A percentile compares a stretch with the other conserved stretches of the same genome.
These are phyloP conservation scores for Rhabditoides inermis DNA, from an alignment of 2,888 invertebrate species.

Conservation along the genomic window DNA sequence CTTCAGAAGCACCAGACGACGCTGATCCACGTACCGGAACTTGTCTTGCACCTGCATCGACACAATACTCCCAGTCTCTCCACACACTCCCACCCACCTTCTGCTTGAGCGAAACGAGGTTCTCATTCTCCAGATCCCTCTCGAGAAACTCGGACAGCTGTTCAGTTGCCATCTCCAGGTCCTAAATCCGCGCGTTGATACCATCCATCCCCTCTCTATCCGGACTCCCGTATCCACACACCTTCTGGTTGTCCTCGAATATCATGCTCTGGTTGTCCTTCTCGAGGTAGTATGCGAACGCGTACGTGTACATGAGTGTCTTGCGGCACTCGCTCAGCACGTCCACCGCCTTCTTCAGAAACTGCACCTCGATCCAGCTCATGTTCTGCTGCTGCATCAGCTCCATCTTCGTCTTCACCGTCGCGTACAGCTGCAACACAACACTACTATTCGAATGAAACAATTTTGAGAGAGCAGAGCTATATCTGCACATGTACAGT, in stretches of 20 bases:
- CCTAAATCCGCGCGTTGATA: conserved; percentile 78
- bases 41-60: conserved; percentile 47
- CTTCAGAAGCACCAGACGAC: conserved; percentile 85
- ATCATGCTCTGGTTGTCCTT: conserved; percentile 98
- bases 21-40: conserved; percentile 88
- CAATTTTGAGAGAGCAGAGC: not conserved
- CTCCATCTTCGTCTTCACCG: conserved; percentile 94
- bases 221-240: not conserved
- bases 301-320: conserved; percentile 97
- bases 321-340: conserved; percentile 64
- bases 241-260: conserved; percentile 66
- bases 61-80: not conserved
- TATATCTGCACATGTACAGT: not conserved
- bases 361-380: conserved; percentile 99
- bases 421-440: conserved; percentile 69
- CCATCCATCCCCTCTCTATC: conserved; percentile 29
- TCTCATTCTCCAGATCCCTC: conserved; percentile 90
- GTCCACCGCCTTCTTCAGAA: conserved; percentile 78
- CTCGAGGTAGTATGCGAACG: conserved; percentile 93
- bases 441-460: not conserved
- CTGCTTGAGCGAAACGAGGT: conserved; percentile 92
- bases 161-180: conserved; percentile 93
- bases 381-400: conserved; percentile 99
- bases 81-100: conserved; percentile 67
- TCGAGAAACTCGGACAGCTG: conserved; percentile 93